Conservation (phyloP, 2,113 vertebrate genomes). For the Archocentrus centrarchus region DNA sequence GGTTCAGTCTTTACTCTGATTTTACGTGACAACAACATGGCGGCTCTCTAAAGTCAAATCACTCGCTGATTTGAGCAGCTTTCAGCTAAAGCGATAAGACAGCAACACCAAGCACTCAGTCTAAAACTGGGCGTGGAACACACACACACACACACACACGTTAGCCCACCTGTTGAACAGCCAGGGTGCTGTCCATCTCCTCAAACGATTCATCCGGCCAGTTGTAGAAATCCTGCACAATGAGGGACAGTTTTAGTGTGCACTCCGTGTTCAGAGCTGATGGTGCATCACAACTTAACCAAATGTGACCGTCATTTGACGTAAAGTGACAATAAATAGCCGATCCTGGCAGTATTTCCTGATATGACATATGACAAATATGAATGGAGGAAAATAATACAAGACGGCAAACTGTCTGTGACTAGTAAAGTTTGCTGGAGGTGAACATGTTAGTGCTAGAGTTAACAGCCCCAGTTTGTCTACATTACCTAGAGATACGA, state of each 20-base stretch:
- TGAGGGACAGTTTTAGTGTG: conserved; percentile 22
- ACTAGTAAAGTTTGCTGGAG: background rate
- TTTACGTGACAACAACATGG: background rate
- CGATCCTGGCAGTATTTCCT: background rate
- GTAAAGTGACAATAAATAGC: background rate
- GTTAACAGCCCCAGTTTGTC: background rate
- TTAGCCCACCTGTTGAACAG: conserved; percentile 92
- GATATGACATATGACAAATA: background rate
- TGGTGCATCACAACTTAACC: background rate
- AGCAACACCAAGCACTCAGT: background rate
- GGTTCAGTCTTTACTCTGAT: background rate
- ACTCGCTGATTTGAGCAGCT: background rate
- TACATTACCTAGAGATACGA: background rate
- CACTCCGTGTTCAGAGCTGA: background rate
- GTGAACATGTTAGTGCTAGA: background rate
- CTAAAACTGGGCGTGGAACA: background rate
- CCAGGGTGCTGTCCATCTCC: conserved; percentile 99
- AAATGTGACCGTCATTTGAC: background rate
- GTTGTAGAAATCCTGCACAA: conserved; percentile 94
- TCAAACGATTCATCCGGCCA: conserved; percentile 99
- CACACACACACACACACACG: background rate
- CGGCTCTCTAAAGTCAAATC: background rate
- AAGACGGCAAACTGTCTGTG: background rate
- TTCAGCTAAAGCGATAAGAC: background rate
- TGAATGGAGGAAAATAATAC: background rate